Base-by-base conservation (phyloP, 2,888 invertebrate genomes). In the Listrodromus nycthemerus region DNA sequence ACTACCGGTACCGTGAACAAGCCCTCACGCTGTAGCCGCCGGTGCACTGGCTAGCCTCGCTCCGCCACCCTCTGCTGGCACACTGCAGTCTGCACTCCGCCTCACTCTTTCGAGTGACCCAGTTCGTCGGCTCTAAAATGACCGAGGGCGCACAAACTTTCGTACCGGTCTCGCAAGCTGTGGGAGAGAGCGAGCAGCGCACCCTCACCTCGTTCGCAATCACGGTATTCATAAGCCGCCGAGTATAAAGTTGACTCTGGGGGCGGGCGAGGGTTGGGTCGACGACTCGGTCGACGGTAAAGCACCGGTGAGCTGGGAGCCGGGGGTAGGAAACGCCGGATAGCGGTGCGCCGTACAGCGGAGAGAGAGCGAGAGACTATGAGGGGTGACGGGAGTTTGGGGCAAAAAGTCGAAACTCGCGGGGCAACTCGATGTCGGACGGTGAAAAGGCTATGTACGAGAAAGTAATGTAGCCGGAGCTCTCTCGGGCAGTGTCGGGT, bases 161-260 rank as follows among this genome's bases (percentile, higher is more conserved):
- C 78, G 67, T 75, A 75, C 77, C n/a, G 37, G 55, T 77, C 70
- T 73, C 75, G 66, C 21, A 50, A 52, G 61, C 30, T 24, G 21
- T 10, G 45, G 21, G 33, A 67, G 67, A n/a, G 33, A 52, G 21
- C 5, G 33, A 30, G 45, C 24, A 65, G 69, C 24, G 50, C 69
- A 58, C 78, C 80, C 79, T 74, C 73, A 73, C 80, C 71, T 48
- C 61, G 80, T 82, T 83, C 80, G 85, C 86, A 87, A 90, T 90
- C 90, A 87, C 79, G 83, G 86, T 89, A 90, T 91, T 90, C 90
- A 90, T 91, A 91, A 90, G 88, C 88, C 87, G 88, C 85, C 71
- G 85, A 87, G 89, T 87, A 87, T 86, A 89, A 91, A 91, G 89
- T 91, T 90, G 84, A 80, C 80, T 80, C 69, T 45, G 67, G 61